Evolutionary conservation across 2,888 invertebrate species (phyloP), one percentile per base, ranked within the genome.

Genomic region (Lamellibrachia columna): DNA sequence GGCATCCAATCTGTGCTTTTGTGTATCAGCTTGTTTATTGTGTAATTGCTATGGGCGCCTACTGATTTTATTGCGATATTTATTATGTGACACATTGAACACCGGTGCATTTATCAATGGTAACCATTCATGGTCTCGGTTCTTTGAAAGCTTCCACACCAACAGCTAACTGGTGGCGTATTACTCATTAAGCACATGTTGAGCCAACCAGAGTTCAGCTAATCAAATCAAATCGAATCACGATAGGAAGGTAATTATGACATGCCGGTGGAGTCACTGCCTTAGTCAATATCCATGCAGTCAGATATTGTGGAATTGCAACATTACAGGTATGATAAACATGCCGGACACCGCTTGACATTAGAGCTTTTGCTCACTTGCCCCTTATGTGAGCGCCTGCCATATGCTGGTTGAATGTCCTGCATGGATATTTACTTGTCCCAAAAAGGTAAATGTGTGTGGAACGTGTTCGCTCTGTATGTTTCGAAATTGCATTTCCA

Each of bases 11-110:
- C 40, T 75, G 75, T 75, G 75, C 75, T 75, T 75, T 75, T 75
- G n/a, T 75, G 75, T 75, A n/a, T 75, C n/a, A 75, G n/a, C 75
- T 22, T n/a, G 75, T 75, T 75, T 75, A 75, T 75, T 75, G 75
- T 22, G 2, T 75, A 75, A 75, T 75, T 22, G 75, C 22, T 15
- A 75, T n/a, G n/a, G 40, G 22, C n/a, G 75, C 75, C 22, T 22
- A 75, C 75, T 11, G 75, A 75, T 22, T 75, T 75, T 75, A 75
- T 75, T 75, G 75, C 75, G 22, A 75, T 75, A 75, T 75, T 75
- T 75, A 75, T n/a, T n/a, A 75, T 22, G 22, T n/a, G 58, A 75
- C 40, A 40, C 40, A 40, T 22, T 11, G 75, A 15, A 22, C 75
- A 22, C 75, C 15, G 7, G 75, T 22, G 22, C 75, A 22, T 75